A percentile compares a stretch with the other conserved stretches of the same genome.
phyloP scores from a whole-genome alignment of 2,797 vertebrate species.

The Apogon hyalosoma region DNA sequence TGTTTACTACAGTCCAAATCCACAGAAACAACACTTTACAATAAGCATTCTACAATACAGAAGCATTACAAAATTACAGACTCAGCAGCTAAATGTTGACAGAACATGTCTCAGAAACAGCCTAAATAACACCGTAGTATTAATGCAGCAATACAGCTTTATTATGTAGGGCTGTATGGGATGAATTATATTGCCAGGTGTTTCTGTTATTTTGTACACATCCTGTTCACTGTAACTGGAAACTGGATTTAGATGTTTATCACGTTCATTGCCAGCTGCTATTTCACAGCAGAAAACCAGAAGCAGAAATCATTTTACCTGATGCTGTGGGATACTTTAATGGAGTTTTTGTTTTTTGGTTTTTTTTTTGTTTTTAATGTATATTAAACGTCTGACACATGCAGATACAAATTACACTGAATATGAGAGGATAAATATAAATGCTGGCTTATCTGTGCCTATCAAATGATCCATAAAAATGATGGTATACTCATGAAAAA shows the following conservation, averaged over 20 bases:
- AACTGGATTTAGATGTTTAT: not conserved
- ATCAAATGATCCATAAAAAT: too few relatives aligned
- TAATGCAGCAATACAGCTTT: not conserved
- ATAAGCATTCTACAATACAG: not conserved
- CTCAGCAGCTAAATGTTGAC: not conserved
- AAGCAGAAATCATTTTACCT: not conserved
- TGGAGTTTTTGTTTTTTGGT: too few relatives aligned
- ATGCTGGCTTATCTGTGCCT: too few relatives aligned
- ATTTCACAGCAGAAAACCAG: not conserved
- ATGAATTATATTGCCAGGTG: not conserved
- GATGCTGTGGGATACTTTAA: not conserved
- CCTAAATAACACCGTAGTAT: not conserved
- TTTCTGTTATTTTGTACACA: conserved; percentile 2
- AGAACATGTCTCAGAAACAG: not conserved
- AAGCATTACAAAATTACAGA: not conserved
- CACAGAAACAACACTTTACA: not conserved
- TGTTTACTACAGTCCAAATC: not conserved
- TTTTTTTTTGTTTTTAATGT: too few relatives aligned
- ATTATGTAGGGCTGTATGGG: conserved; percentile 1
- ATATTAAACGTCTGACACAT: too few relatives aligned
- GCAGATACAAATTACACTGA: too few relatives aligned
- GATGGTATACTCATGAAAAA: not conserved
- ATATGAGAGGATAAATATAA: too few relatives aligned
- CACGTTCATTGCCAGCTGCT: not conserved
- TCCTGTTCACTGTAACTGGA: not conserved